Percentiles rank a stretch among this genome's conserved stretches.
Conservation (phyloP, 2,113 vertebrate genomes). For the Sitta europaea region DNA sequence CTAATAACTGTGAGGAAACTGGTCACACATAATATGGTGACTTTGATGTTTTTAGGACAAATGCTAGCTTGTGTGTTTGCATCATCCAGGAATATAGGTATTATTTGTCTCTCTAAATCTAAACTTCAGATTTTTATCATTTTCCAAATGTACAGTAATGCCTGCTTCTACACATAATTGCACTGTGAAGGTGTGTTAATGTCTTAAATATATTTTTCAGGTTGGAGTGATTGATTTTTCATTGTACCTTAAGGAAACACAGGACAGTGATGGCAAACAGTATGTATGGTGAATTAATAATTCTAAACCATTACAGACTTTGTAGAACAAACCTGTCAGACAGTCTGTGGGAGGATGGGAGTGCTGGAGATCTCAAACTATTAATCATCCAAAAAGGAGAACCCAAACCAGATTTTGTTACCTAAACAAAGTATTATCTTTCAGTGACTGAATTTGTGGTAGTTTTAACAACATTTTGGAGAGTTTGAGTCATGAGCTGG, state of each 20-base stretch:
- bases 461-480: background rate
- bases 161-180: background rate
- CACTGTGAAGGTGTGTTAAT: background rate
- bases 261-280: slow-evolving; percentile 84
- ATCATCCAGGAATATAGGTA: background rate
- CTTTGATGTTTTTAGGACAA: background rate
- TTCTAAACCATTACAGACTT: background rate
- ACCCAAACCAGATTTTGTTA: background rate
- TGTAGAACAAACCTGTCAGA: background rate
- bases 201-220: slow-evolving; percentile 66
- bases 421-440: background rate
- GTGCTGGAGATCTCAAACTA: background rate
- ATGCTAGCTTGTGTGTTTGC: background rate
- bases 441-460: background rate
- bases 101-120: background rate
- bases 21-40: background rate
- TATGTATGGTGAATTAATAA: slow-evolving; percentile 68
- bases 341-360: background rate
- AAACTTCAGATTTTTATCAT: background rate
- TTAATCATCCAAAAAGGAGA: background rate
- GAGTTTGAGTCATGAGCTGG: background rate
- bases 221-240: slow-evolving; percentile 98
- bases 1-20: background rate
- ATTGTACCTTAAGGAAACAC: slow-evolving; percentile 90
- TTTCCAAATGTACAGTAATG: background rate